Conservation (phyloP, 2,113 vertebrate genomes). For the Notarius quadriscutis region DNA sequence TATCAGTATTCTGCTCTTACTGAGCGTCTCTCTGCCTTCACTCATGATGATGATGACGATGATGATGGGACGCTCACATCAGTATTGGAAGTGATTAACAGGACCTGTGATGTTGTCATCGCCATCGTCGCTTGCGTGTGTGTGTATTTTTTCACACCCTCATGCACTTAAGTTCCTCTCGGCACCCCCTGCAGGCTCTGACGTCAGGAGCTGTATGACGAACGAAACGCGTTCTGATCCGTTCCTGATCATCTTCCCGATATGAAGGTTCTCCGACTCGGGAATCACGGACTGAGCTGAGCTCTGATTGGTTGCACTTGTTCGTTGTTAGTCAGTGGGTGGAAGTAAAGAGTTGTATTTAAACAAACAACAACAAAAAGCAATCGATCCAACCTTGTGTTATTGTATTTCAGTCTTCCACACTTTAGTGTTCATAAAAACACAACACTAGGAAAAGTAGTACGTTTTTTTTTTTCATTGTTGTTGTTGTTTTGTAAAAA, state of each 20-base stretch:
- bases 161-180: constrained; percentile 56
- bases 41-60: constrained; percentile 40
- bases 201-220: constrained; percentile 70
- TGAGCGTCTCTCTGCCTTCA: constrained; percentile 45
- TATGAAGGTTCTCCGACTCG: constrained; percentile 48
- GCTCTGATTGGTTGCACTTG: constrained; percentile 68
- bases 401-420: constrained; percentile 34
- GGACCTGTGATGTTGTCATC: constrained; percentile 58
- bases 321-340: constrained; percentile 52
- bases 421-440: constrained; percentile 43
- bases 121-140: background rate
- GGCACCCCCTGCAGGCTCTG: constrained; percentile 22
- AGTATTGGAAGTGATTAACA: constrained; percentile 61
- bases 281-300: constrained; percentile 56
- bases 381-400: constrained; percentile 25
- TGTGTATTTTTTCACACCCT: constrained; percentile 41
- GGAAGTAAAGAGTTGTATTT: constrained; percentile 55
- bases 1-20: constrained; percentile 44
- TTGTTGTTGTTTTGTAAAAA: constrained; percentile 52
- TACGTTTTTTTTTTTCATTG: constrained; percentile 28
- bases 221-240: constrained; percentile 73
- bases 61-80: constrained; percentile 33
- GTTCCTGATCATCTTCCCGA: constrained; percentile 62
- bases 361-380: constrained; percentile 42
- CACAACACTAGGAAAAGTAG: constrained; percentile 52